Percentiles rank a stretch among this genome's conserved stretches.
Conservation (phyloP, 2,888 invertebrate species). For the Caenorhabditis uteleia region DNA sequence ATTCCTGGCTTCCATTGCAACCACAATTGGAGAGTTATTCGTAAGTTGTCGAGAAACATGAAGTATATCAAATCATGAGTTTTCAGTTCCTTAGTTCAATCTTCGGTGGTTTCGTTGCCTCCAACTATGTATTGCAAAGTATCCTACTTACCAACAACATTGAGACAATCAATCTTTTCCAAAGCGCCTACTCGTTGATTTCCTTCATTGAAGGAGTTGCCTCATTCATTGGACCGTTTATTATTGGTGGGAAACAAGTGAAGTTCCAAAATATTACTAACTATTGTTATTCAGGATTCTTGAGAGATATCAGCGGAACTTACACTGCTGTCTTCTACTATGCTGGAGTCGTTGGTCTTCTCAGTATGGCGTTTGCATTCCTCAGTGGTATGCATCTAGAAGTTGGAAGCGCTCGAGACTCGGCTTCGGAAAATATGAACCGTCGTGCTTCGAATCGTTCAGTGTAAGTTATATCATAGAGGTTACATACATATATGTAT, state of each 20-base stretch:
- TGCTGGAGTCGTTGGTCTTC: slow-evolving; percentile 20
- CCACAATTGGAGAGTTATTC: slow-evolving; percentile 38
- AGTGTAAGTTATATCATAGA: no score
- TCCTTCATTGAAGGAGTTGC: slow-evolving; percentile 87
- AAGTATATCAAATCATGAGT: background rate
- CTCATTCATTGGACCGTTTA: slow-evolving; percentile 86
- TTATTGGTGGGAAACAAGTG: slow-evolving; percentile 76
- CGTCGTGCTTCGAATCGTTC: no score
- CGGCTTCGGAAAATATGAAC: no score
- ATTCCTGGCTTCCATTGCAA: background rate
- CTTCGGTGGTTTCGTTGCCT: slow-evolving; percentile 39
- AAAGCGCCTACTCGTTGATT: slow-evolving; percentile 87
- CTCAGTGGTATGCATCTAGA: no score
- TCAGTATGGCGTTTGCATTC: background rate
- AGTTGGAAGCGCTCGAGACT: no score
- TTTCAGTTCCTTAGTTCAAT: slow-evolving; percentile 9
- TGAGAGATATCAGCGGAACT: slow-evolving; percentile 41
- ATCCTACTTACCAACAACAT: slow-evolving; percentile 81
- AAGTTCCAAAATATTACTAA: background rate
- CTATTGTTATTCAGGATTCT: slow-evolving; percentile 28
- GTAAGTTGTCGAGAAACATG: background rate
- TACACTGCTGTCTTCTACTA: slow-evolving; percentile 37
- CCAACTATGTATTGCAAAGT: slow-evolving; percentile 48
- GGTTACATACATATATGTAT: no score
- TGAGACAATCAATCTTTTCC: slow-evolving; percentile 87